Evolutionary conservation across 2,888 invertebrate genomes (phyloP), one percentile per base, ranked within the genome.

Genomic region (Ormyrus rosae): DNA sequence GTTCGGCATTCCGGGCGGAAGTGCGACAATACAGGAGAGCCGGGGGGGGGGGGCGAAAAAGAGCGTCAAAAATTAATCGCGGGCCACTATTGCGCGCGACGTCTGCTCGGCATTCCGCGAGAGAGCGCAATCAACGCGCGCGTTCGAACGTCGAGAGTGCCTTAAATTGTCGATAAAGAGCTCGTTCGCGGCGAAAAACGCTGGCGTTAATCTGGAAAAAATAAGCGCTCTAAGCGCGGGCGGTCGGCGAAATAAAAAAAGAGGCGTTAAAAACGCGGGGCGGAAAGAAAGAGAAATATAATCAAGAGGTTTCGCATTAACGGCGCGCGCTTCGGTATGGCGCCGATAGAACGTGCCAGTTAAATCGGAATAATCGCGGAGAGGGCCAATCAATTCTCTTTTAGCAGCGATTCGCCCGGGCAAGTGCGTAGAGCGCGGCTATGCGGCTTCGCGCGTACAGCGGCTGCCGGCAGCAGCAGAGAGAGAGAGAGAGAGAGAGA

Each of bases 341-440:
- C 34, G 46, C 0, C 19, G 53, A 46, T 48, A 78, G 19, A 61
- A 45, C 51, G 56, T 13, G 50, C 2, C 51, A 55, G 72, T 53
- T 55, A 61, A 79, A 69, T 69, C 63, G 74, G 7, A 74, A 79
- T 81, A 73, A 68, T 73, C 76, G 77, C n/a, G 34, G 69, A 10
- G 45, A 11, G 80, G 83, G 81, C 81, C 85, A 84, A 87, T 86
- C 84, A 84, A 86, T 85, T 85, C 86, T 84, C 84, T 86, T 85
- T 85, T 83, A 83, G 82, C 34, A 82, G 80, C 46, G 46, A n/a
- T 13, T 45, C 8, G 56, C 9, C 34, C 13, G 46, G 50, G 45
- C 19, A 48, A 11, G 11, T 9, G 63, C 8, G 34, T 34, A 34
- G 3, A 34, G 7, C 19, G 53, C 34, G 53, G 53, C 53, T 53